These are phyloP conservation scores for Malurus splendens DNA, from an alignment of 2,797 vertebrate species.

Conservation along the genomic window DNA sequence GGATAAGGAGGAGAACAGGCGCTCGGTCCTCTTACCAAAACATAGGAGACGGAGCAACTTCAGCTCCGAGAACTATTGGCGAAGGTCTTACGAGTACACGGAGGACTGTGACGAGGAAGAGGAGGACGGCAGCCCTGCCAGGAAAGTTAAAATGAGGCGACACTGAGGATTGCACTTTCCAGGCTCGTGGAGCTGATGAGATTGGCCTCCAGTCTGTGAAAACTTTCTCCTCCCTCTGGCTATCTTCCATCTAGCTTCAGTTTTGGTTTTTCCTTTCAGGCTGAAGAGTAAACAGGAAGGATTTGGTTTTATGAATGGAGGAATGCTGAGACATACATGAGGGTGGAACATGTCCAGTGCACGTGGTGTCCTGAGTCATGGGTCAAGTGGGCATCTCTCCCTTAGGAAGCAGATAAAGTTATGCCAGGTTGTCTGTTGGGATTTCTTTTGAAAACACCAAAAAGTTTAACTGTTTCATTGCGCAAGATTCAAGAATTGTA, in stretches of 20 bases:
- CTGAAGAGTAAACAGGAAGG: slow-evolving; percentile 66
- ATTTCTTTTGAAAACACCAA: slow-evolving; percentile 68
- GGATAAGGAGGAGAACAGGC: slow-evolving; percentile 97
- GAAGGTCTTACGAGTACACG: slow-evolving; percentile 79
- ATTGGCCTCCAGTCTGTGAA: slow-evolving; percentile 57
- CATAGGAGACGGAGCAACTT: slow-evolving; percentile 78
- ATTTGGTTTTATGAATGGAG: slow-evolving; percentile 56
- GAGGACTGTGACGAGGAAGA: slow-evolving; percentile 78
- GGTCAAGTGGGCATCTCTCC: slow-evolving; percentile 21
- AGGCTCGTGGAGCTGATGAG: slow-evolving; percentile 39
- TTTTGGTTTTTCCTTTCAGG: slow-evolving; percentile 61
- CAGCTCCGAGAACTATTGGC: slow-evolving; percentile 90
- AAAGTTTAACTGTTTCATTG: slow-evolving; percentile 59
- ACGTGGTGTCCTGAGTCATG: slow-evolving; percentile 42
- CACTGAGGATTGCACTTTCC: slow-evolving; percentile 76
- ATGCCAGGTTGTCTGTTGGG: slow-evolving; percentile 49
- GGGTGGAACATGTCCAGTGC: slow-evolving; percentile 35
- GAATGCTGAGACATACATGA: slow-evolving; percentile 43
- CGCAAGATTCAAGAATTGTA: slow-evolving; percentile 46
- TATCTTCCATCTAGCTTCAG: slow-evolving; percentile 59
- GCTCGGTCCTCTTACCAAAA: slow-evolving; percentile 81
- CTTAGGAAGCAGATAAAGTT: slow-evolving; percentile 53
- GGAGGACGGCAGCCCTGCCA: slow-evolving; percentile 78
- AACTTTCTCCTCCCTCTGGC: slow-evolving; percentile 53
- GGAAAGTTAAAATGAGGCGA: slow-evolving; percentile 95